Conservation (phyloP, 2,888 invertebrate species). For the Troilus luridus region DNA sequence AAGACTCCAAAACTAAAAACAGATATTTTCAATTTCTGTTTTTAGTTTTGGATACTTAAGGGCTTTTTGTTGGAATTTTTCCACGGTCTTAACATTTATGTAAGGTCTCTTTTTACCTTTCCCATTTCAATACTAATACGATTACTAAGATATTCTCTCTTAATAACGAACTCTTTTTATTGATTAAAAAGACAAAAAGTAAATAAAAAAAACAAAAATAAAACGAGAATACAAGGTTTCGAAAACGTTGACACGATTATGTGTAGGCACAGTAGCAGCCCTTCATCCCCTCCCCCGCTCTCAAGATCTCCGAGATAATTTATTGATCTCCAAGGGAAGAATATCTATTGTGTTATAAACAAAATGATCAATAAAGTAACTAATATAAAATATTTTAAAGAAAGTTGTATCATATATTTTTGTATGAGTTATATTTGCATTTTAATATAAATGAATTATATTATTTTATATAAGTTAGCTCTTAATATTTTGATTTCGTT, state of each 20-base stretch:
- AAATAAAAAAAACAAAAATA: neutral
- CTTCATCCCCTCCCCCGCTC: neutral
- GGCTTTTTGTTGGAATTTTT: no score
- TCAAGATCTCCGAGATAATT: conserved; percentile 30
- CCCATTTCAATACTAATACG: neutral
- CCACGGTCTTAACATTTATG: no score
- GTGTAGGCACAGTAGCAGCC: conserved; percentile 37
- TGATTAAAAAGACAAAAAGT: neutral
- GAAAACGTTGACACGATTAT: neutral
- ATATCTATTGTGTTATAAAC: neutral
- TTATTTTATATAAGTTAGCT: no score
- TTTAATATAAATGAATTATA: no score
- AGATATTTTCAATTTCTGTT: no score
- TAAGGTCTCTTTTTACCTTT: no score
- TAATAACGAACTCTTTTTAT: neutral
- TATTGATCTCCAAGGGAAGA: conserved; percentile 30
- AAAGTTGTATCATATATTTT: neutral
- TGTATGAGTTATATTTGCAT: no score
- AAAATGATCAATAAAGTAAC: neutral
- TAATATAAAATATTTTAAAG: neutral
- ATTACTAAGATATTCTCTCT: neutral
- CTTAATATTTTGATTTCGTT: neutral
- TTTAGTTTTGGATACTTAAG: no score
- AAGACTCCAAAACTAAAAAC: no score
- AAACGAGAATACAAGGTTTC: neutral